phyloP scores from a whole-genome alignment of 2,797 vertebrate genomes.

The Artibeus lituratus region DNA sequence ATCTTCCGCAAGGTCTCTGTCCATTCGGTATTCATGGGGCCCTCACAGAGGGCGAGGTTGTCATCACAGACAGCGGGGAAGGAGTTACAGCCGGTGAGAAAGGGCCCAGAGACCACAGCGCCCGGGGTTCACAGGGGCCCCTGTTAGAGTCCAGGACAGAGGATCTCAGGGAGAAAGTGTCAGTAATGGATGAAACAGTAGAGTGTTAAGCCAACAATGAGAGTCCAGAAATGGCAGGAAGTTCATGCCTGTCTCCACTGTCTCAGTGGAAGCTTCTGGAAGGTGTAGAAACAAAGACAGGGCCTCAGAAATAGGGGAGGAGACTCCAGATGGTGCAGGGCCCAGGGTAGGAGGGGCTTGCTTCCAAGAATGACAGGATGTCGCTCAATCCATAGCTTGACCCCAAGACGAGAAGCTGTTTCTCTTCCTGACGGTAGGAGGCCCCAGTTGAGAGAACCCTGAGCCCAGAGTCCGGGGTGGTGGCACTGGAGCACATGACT shows the following conservation, averaged over 20 bases:
- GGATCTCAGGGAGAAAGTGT: background rate
- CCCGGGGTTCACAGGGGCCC: background rate
- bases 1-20: background rate
- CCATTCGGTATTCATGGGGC: background rate
- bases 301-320: background rate
- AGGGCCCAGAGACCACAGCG: background rate
- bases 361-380: fast-evolving
- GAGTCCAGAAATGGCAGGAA: background rate
- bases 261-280: background rate
- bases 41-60: background rate
- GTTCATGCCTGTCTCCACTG: background rate
- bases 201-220: background rate
- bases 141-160: background rate
- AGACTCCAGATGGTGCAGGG: background rate
- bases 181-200: too few species aligned
- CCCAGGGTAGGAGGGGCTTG: fast-evolving
- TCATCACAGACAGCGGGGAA: background rate
- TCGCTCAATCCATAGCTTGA: too few species aligned
- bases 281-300: background rate
- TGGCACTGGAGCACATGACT: background rate
- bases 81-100: background rate
- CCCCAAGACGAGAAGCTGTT: background rate
- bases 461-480: background rate
- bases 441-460: too few species aligned
- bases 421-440: background rate